Evolutionary conservation across 2,888 invertebrate species (phyloP), one percentile per base, ranked within the genome.

Genomic region (Synergus gifuensis): DNA sequence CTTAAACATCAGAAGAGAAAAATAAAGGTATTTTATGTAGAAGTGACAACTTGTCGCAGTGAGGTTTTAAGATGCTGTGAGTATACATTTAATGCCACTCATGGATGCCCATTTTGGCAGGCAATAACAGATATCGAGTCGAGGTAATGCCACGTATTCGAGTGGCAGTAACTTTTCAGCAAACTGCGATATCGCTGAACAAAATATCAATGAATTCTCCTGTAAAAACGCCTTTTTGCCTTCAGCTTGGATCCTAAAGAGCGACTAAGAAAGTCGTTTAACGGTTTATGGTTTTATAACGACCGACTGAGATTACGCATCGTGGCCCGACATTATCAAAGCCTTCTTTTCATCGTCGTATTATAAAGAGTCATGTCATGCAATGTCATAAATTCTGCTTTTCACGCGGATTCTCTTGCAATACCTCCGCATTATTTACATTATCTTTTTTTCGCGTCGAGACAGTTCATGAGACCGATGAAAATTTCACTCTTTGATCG

Each of bases 271-370:
- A 69, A 69, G 67, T 46, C 67, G 67, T 69, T 69, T 28, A 28
- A 22, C 46, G 18, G 46, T 69, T 69, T 69, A 69, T 69, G 67
- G 22, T 46, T 69, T 69, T 49, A 69, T 69, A 69, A 69, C 67
- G 46, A 69, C 67, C 28, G 28, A 49, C 67, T 49, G 67, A 69
- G 67, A 69, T 69, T 69, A 69, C 67, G 49, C 46, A 69, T 69
- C 44, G 22, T 69, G 67, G 28, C 22, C 18, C 18, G 8, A 66
- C n/a, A 66, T 66, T 66, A 42, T 66, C 63, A 28, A 28, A 16
- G 63, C 36, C 28, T 36, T 36, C 63, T 54, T 54, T 63, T 63
- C 14, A 14, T 14, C 22, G 16, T 36, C 63, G 36, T 8, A 63
- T 63, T 28, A 28, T 63, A 28, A 36, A 63, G 16, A 63, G 4